Conservation (phyloP, 2,888 invertebrate species). For the Platynereis dumerilii region DNA sequence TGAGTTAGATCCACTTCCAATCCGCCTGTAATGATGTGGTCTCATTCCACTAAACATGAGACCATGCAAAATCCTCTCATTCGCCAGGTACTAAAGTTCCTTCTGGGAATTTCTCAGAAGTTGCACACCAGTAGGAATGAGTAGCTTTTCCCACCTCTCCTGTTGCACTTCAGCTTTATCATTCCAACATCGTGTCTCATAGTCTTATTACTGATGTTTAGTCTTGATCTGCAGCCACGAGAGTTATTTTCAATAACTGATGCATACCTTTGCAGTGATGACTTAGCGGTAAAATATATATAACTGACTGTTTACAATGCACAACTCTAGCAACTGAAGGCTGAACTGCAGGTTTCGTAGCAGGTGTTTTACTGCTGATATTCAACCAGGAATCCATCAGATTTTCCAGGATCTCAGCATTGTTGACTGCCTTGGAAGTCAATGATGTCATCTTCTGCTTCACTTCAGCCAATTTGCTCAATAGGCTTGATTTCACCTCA, state of each 20-base stretch:
- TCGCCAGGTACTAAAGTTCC: too few relatives aligned
- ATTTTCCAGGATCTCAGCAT: background rate
- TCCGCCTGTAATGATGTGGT: background rate
- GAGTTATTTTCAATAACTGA: too few relatives aligned
- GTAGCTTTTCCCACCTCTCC: background rate
- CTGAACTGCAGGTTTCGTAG: too few relatives aligned
- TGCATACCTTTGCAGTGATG: too few relatives aligned
- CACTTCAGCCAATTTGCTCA: background rate
- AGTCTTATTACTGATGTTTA: background rate
- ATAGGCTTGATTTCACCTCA: background rate
- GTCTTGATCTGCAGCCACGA: too few relatives aligned
- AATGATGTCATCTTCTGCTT: background rate
- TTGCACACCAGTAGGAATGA: background rate
- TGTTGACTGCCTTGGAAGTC: background rate
- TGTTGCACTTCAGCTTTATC: background rate
- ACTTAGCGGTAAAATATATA: too few relatives aligned
- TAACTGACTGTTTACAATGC: too few relatives aligned
- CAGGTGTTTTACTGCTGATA: background rate
- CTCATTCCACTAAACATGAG: constrained; percentile 2
- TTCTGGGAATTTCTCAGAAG: background rate
- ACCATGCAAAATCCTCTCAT: too few relatives aligned
- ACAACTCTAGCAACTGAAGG: too few relatives aligned
- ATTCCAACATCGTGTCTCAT: background rate
- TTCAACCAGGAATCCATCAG: background rate
- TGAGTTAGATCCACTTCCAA: background rate